Evolutionary conservation across 2,888 invertebrate species (phyloP).

Genomic region (Macaria liturata): DNA sequence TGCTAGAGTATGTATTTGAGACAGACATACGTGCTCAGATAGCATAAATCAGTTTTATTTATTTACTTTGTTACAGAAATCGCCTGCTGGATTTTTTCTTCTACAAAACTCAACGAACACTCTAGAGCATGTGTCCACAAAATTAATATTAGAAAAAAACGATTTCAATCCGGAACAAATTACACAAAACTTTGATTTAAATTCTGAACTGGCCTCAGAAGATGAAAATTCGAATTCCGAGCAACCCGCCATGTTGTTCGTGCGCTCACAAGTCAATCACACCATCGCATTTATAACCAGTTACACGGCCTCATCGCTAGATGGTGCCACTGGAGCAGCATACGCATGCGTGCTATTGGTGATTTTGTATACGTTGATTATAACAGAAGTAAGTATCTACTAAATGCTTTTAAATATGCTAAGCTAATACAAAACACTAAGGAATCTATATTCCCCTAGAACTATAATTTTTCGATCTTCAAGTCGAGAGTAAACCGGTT

Average conservation of each 20-base stretch:
- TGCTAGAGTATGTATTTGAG: too few relatives aligned
- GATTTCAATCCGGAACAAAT: neutral
- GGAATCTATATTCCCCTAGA: too few relatives aligned
- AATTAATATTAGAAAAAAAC: slow-evolving; percentile 1
- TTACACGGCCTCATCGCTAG: slow-evolving; percentile 85
- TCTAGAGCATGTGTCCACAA: slow-evolving; percentile 6
- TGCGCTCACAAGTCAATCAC: slow-evolving; percentile 6
- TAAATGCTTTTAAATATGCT: too few relatives aligned
- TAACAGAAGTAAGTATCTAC: slow-evolving; percentile 88
- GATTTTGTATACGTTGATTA: slow-evolving; percentile 91
- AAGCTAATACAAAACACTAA: too few relatives aligned
- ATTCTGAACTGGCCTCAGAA: neutral
- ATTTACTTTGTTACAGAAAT: neutral
- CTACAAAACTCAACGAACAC: neutral
- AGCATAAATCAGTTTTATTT: too few relatives aligned
- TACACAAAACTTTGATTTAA: slow-evolving; percentile 1
- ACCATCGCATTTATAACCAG: slow-evolving; percentile 55
- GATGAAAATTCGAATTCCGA: neutral
- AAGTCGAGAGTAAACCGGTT: too few relatives aligned
- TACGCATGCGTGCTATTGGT: slow-evolving; percentile 89
- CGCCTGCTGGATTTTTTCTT: neutral
- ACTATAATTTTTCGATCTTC: too few relatives aligned
- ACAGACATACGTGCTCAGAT: too few relatives aligned
- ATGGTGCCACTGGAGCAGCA: slow-evolving; percentile 86
- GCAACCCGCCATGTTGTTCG: neutral